Base-by-base conservation (phyloP, 1,140 invertebrate species). In the Diabrotica undecimpunctata region DNA sequence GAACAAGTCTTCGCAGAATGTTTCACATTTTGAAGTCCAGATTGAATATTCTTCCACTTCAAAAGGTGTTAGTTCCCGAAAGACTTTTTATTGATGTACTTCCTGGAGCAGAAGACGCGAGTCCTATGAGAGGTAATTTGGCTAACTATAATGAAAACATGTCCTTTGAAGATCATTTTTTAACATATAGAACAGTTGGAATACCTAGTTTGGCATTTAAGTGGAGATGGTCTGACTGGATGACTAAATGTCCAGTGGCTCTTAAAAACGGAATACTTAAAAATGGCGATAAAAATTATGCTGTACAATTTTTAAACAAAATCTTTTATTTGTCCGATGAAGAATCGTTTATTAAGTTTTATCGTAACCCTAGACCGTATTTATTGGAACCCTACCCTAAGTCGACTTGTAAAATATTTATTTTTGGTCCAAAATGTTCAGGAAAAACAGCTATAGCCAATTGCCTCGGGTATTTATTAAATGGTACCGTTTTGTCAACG, bases 301-400 rank as follows among this genome's bases (percentile, higher is more conserved):
- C 82, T 9, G 81, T 86, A 4, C 78, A 79, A 56, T 85, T 87
- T 66, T 80, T 86, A 72, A 84, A 85, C 73, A 81, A 83, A 68
- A 75, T 87, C 11, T 87, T 81, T 71, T 82, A 86, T 39, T 67
- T 87, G 12, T 82, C 81, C 12, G 81, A 82, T 58, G 66, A 76
- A 10, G 70, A 81, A 54, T 70, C 79, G 9, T 75, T 79, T 66
- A 66, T 79, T 38, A 70, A 73, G 38, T 87, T 87, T 74, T 76
- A 80, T 60, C 77, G 78, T 70, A 87, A 87, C 75, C 86, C 85
- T n/a, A 77, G 84, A 25, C 80, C 81, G 2, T 87, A 78, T 77
- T 61, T 83, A 7, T 54, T 77, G 12, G 74, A 79, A 6, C 77
- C 79, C 5, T 75, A 70, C 68, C 81, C 81, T 3, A 74, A 71